Base-by-base conservation (phyloP, 2,888 invertebrate genomes). In the Enchytraeus crypticus region DNA sequence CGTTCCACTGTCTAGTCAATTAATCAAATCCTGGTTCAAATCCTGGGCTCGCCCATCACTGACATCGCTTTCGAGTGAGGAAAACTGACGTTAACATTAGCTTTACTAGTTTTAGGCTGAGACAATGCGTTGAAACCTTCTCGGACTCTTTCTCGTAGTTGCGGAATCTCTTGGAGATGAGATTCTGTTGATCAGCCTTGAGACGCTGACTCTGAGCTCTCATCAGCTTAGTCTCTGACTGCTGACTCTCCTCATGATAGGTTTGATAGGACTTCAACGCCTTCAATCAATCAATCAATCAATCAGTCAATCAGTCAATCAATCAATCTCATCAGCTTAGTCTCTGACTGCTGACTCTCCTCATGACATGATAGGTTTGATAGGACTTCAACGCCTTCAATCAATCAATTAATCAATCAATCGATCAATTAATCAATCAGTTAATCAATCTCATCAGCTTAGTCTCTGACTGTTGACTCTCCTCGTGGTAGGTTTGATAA, bases 251-350 rank as follows among this genome's bases (percentile, higher is more conserved):
- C 21, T 86, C 85, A 74, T 90, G 89, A 79, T 91, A 90, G 62
- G 87, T 85, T 74, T 92, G 91, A 83, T 92, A 93, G 69, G 91
- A 90, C 83, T 95, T 95, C 87, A 91, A 91, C 53, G 91, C 89
- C 70, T 90, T 78, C n/a, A 58, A n/a, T n/a, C n/a, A n/a, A n/a
- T n/a, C n/a, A n/a, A n/a, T n/a, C n/a, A n/a, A n/a, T n/a, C n/a
- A n/a, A n/a, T n/a, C n/a, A n/a, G n/a, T n/a, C n/a, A n/a, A n/a
- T n/a, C n/a, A n/a, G n/a, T n/a, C n/a, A n/a, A n/a, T n/a, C n/a
- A n/a, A n/a, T n/a, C n/a, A n/a, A n/a, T n/a, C 43, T 71, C 63
- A 88, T 84, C 72, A 92, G 83, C 81, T 92, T 92, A 68, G 86
- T 84, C 75, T 92, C 92, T 1, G 91, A 89, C 73, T 87, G 87